Base-by-base conservation (phyloP, 2,113 vertebrate species). In the Seriola rivoliana region DNA sequence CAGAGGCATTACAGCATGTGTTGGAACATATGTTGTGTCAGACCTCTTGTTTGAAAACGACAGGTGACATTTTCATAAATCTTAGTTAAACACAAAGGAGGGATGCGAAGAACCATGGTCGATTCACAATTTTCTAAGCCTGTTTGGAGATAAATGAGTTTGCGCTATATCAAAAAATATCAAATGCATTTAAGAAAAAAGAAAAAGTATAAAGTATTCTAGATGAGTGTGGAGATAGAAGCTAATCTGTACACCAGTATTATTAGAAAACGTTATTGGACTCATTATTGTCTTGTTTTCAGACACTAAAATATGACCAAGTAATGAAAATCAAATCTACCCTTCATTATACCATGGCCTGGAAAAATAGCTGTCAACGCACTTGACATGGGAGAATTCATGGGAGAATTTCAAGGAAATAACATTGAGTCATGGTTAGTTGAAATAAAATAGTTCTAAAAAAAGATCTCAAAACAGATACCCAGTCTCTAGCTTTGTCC, bases 1-100 rank as follows among this genome's bases (percentile, higher is more conserved):
- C 83, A 36, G 81, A 90, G 82, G 78, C 80, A 80, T 87, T 82
- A 52, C 71, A 71, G 88, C 91, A 90, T 91, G 91, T 93, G 92
- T 92, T 78, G 75, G 82, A 90, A 79, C 91, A 93, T 92, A 93
- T 93, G 93, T 94, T 59, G 75, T 90, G 91, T 92, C 90, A 91
- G 77, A 85, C 80, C 89, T 90, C 89, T 81, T 68, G 82, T 85
- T 69, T 82, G 54, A 67, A 69, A 55, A 88, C 75, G 89, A 85
- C 91, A 90, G 91, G 92, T 93, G 92, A 93, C 86, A 91, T 91
- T 90, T 90, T 84, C 81, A 91, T 90, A 71, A 86, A 69, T 82
- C 59, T 81, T 80, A 72, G 78, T 91, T 85, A 86, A 88, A 86
- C 71, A 59, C 65, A 46, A 54, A 52, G 85, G 60, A 42, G 1